Evolutionary conservation across 1,140 invertebrate species (phyloP), one percentile per base, ranked within the genome.

Genomic region (Brachionus plicatilis): DNA sequence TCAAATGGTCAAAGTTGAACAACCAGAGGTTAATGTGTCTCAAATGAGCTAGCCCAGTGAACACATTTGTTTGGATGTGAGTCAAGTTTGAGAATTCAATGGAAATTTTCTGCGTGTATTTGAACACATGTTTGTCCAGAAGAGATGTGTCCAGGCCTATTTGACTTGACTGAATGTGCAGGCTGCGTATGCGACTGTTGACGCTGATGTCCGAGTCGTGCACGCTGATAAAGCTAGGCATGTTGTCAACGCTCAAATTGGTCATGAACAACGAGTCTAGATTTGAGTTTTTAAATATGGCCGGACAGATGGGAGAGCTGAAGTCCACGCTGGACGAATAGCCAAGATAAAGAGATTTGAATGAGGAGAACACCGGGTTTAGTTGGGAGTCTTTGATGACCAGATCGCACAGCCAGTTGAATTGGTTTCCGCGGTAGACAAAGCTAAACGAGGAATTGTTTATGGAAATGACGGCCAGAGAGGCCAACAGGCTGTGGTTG

Each of bases 41-140:
- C 9, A 76, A 11, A 76, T 50, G 11, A 24, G 47, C 53, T 4
- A 76, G 47, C 5, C 5, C 2, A 4, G 43, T 76, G 20, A 76
- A 50, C 11, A 76, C n/a, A 27, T 76, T 37, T 29, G 47, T 76
- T 47, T 50, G 2, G 12, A 76, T 50, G 2, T 12, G 14, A 3
- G 45, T 50, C 47, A 76, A 76, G 33, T 76, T 76, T 0, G 72
- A 50, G 50, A 76, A 76, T 50, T 76, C 72, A 29, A 76, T 76
- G 17, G 72, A 76, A 27, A 76, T 37, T 50, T 76, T 76, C 12
- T 50, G 9, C n/a, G 17, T 50, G 20, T 50, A 50, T 50, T 76
- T 76, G 47, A 76, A 76, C 6, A 76, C 72, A 76, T 76, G 24
- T 50, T 50, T 76, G 11, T 76, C 72, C 20, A 76, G n/a, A 27